Conservation (phyloP, 2,797 vertebrate genomes). For the Chelon auratus region DNA sequence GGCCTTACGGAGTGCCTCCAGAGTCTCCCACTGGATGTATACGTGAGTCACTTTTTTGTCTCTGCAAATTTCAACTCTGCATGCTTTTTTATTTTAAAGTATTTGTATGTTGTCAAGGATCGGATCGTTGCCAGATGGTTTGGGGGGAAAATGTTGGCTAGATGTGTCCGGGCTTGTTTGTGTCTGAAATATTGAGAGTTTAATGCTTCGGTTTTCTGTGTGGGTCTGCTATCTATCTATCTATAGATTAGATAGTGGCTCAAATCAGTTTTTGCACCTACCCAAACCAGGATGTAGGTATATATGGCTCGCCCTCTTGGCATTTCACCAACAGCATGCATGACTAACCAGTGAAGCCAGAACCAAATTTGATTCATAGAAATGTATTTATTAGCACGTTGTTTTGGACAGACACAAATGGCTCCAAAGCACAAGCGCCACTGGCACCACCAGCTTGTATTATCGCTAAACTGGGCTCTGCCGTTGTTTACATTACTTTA, state of each 20-base stretch:
- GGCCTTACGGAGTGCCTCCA: conserved; percentile 80
- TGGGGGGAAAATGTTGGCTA: background rate
- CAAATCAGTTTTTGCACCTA: conserved; percentile 4
- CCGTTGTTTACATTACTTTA: conserved; percentile 77
- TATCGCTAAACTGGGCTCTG: conserved; percentile 64
- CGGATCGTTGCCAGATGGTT: background rate
- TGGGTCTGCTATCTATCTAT: background rate
- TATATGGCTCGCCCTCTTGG: conserved; percentile 20
- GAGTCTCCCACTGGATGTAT: conserved; percentile 87
- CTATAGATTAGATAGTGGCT: background rate
- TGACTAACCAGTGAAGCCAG: conserved; percentile 34
- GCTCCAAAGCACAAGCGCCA: conserved; percentile 44
- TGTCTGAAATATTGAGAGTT: background rate
- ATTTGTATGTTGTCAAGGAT: background rate
- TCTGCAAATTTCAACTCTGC: background rate
- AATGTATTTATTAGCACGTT: conserved; percentile 15
- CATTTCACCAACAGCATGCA: conserved; percentile 33
- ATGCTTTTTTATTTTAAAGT: background rate
- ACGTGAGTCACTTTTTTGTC: conserved; percentile 80
- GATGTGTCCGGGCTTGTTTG: background rate
- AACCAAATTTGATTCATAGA: conserved; percentile 44
- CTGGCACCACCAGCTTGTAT: conserved; percentile 56
- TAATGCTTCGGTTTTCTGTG: background rate
- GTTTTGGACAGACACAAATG: conserved; percentile 54
- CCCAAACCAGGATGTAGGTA: background rate